Conservation (phyloP, 2,888 invertebrate species). For the Epirrita christyi region DNA sequence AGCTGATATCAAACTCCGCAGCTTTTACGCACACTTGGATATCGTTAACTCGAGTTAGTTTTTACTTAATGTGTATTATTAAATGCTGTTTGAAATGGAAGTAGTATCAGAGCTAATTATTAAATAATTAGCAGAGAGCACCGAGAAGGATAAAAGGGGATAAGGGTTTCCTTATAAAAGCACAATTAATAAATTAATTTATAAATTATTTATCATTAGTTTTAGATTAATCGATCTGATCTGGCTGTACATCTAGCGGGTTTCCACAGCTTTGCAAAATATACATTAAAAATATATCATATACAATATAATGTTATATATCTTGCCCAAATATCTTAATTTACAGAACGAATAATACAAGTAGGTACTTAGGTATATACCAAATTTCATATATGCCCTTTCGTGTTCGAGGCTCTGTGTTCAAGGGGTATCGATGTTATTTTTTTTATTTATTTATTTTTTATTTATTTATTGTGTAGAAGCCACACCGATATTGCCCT, state of each 20-base stretch:
- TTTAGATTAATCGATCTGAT: conserved; percentile 1
- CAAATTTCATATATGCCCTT: no score
- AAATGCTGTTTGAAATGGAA: conserved; percentile 21
- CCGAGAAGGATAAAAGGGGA: conserved; percentile 39
- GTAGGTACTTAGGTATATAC: no score
- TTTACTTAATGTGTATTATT: conserved; percentile 31
- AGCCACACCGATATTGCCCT: no score
- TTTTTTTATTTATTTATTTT: no score
- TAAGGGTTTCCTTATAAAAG: no score
- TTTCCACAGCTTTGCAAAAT: neutral
- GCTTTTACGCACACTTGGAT: conserved; percentile 27
- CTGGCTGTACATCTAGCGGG: neutral
- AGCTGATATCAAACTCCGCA: conserved; percentile 44
- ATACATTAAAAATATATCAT: neutral
- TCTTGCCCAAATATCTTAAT: no score
- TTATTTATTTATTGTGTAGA: no score
- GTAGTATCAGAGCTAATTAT: conserved; percentile 15
- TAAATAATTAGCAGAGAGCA: conserved; percentile 30
- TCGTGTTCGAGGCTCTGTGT: no score
- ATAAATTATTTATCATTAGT: conserved; percentile 1
- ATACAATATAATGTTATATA: no score
- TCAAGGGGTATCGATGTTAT: no score
- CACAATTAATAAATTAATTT: neutral
- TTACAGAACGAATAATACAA: no score
- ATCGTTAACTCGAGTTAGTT: conserved; percentile 34